A percentile compares a stretch with the other conserved stretches of the same genome.
These are phyloP conservation scores for Corythornis leucogaster DNA, from an alignment of 2,797 vertebrate genomes.

Conservation along the genomic window DNA sequence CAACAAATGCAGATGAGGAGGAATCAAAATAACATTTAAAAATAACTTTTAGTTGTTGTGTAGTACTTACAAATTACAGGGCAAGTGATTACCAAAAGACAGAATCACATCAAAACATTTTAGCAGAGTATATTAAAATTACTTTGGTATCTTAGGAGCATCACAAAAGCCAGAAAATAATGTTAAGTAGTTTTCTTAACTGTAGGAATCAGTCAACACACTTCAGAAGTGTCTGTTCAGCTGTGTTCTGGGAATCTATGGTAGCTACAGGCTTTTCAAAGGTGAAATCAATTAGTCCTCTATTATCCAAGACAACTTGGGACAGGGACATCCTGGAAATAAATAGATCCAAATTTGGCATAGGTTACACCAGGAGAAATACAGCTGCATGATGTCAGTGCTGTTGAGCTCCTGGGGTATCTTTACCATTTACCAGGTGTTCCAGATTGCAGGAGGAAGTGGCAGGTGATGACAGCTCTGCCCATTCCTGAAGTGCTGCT, in stretches of 20 bases:
- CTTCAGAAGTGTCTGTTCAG: not conserved
- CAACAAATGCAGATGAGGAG: not conserved
- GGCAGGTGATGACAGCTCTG: not conserved
- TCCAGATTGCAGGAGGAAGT: not conserved
- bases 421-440: not conserved
- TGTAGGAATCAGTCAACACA: not conserved
- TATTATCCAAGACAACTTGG: not conserved
- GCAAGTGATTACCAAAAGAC: not conserved
- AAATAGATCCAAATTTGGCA: not conserved
- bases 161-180: not conserved
- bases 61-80: not conserved
- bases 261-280: not conserved
- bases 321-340: not conserved
- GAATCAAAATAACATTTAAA: not conserved
- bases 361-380: not conserved
- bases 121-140: not conserved
- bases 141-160: not conserved
- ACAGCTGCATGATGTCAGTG: not conserved
- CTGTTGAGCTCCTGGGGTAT: not conserved
- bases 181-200: not conserved
- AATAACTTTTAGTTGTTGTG: not conserved
- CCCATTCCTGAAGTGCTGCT: not conserved
- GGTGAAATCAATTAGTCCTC: not conserved
- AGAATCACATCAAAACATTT: not conserved
- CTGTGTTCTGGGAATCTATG: not conserved